phyloP scores from a whole-genome alignment of 2,113 vertebrate genomes.

The Ameiurus melas region DNA sequence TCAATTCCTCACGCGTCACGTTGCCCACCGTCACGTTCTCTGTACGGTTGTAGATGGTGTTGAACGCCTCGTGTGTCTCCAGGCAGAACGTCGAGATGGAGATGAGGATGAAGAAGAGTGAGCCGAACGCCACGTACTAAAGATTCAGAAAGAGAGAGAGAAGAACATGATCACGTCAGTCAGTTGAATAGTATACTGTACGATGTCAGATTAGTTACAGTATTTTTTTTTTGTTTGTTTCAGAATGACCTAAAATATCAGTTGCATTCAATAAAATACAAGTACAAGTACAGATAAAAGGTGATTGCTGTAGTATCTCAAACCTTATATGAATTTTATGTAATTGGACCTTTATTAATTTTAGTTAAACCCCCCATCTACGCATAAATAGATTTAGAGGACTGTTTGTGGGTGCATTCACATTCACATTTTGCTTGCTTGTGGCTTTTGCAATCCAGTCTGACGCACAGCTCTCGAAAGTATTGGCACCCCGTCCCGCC shows the following conservation, averaged over 20 bases:
- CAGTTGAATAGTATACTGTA: neutral
- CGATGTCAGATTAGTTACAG: neutral
- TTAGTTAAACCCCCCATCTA: neutral
- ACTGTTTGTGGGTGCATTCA: neutral
- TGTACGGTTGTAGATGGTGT: constrained; percentile 90
- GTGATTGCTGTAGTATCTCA: neutral
- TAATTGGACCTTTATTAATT: neutral
- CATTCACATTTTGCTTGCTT: neutral
- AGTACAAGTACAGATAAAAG: neutral
- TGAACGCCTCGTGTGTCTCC: constrained; percentile 97
- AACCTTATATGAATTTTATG: neutral
- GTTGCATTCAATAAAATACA: neutral
- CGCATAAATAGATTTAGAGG: no score
- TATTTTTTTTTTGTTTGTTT: no score
- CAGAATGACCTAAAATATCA: neutral
- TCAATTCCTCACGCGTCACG: constrained; percentile 78
- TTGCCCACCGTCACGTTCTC: constrained; percentile 83
- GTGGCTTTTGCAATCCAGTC: no score
- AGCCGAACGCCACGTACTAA: constrained; percentile 91
- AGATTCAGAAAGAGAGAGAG: constrained; percentile 16
- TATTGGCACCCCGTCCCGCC: no score
- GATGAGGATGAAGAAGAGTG: constrained; percentile 96
- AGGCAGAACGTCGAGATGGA: constrained; percentile 99
- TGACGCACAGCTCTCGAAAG: no score
- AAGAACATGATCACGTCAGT: neutral